Conservation (phyloP, 2,888 invertebrate species). For the Beris chalybata region DNA sequence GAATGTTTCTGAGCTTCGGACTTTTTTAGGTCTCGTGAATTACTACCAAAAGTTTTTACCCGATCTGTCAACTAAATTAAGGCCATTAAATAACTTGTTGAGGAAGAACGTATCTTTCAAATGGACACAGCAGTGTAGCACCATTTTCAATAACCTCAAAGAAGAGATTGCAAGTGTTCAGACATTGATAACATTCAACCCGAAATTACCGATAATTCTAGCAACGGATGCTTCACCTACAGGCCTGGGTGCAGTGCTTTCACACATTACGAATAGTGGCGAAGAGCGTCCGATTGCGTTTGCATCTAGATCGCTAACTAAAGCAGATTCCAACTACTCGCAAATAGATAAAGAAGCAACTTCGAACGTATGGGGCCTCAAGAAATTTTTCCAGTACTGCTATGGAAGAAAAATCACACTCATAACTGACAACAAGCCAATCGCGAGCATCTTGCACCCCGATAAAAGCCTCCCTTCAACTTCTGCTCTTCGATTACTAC, state of each 20-base stretch:
- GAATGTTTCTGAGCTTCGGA: neutral
- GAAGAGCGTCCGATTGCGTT: neutral
- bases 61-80: neutral
- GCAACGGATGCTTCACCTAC: constrained; percentile 1
- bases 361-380: neutral
- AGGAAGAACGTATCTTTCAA: neutral
- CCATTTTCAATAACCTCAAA: too few species aligned
- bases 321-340: neutral
- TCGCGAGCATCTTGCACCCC: constrained; percentile 43
- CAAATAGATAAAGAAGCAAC: constrained; percentile 1
- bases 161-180: too few species aligned
- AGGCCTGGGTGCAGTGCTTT: neutral
- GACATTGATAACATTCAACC: neutral
- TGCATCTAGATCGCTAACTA: neutral
- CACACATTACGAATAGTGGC: neutral
- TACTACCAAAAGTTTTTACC: neutral
- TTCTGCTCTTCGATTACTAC: constrained; percentile 37
- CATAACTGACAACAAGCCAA: constrained; percentile 48
- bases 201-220: neutral
- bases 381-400: neutral
- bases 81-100: neutral
- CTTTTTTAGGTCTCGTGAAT: constrained; percentile 2
- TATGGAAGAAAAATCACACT: constrained; percentile 38
- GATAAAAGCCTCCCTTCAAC: constrained; percentile 34
- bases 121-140: neutral